Evolutionary conservation across 1,140 invertebrate species (phyloP), one percentile per base, ranked within the genome.

Genomic region (Branchinecta lynchi): DNA sequence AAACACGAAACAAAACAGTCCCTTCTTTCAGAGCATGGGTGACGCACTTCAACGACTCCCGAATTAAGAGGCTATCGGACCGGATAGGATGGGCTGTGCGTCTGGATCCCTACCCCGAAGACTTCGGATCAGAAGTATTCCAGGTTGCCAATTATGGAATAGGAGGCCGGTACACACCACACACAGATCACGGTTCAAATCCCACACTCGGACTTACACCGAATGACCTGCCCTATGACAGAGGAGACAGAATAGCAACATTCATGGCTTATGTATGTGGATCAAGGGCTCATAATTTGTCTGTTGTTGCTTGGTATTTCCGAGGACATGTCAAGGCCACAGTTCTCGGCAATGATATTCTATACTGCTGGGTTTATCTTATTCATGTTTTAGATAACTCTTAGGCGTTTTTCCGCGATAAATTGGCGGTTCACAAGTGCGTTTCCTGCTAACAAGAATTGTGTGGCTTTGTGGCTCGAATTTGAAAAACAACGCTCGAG

Each of bases 141-240:
- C 72, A 80, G 76, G 78, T 82, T 71, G 81, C 80, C 8, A 86
- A 86, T 72, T 86, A 86, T 77, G 85, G 86, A 12, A 79, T 86
- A 70, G 85, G 85, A 45, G 85, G 86, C 9, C 81, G 85, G 72
- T 86, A 87, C 76, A 82, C 83, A 66, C 83, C 84, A 8, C 85
- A 87, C 75, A 84, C 81, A 75, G 86, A 87, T 76, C 84, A 79
- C 77, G 66, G 76, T 77, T 73, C 74, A 73, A 43, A 76, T 77
- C 68, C 77, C 77, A 70, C 72, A 74, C 8, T 77, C 77, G 73
- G 76, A 65, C 72, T 71, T 70, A 73, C 71, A 74, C 72, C 0
- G 65, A 74, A 7, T 74, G 73, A 32, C 32, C n/a, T 17, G 32
- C 21, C 65, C 74, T 74, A 77, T 60, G 65, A 70, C 66, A 77